These are phyloP conservation scores for Aricia artaxerxes DNA, from an alignment of 2,888 invertebrate species.

Conservation along the genomic window DNA sequence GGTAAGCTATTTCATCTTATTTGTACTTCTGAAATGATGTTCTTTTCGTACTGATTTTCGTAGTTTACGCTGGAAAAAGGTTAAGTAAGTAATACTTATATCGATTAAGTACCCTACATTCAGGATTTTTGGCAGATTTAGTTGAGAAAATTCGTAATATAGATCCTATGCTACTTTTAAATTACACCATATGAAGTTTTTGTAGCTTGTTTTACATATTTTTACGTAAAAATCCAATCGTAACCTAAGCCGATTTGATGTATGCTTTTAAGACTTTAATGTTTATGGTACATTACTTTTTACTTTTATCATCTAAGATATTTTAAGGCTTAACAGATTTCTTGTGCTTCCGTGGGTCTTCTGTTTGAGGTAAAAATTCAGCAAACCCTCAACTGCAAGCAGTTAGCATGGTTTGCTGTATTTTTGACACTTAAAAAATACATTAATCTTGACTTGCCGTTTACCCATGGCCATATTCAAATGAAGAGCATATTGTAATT, in stretches of 20 bases:
- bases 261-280: too few relatives aligned
- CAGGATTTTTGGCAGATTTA: not conserved
- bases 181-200: not conserved
- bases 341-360: too few relatives aligned
- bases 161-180: not conserved
- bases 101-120: not conserved
- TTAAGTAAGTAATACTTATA: slow-evolving; percentile 15
- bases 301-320: too few relatives aligned
- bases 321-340: too few relatives aligned
- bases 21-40: not conserved
- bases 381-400: too few relatives aligned
- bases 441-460: not conserved
- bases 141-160: not conserved
- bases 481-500: not conserved
- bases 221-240: not conserved
- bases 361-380: not conserved
- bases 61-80: not conserved
- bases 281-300: too few relatives aligned
- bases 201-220: not conserved
- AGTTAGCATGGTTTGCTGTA: not conserved
- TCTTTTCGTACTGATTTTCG: not conserved
- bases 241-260: too few relatives aligned
- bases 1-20: slow-evolving; percentile 3
- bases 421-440: not conserved
- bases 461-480: slow-evolving; percentile 2